A percentile compares a stretch with the other conserved stretches of the same genome.
These are phyloP conservation scores for Coracopsis vasa DNA, from an alignment of 2,113 vertebrate species.

Conservation along the genomic window DNA sequence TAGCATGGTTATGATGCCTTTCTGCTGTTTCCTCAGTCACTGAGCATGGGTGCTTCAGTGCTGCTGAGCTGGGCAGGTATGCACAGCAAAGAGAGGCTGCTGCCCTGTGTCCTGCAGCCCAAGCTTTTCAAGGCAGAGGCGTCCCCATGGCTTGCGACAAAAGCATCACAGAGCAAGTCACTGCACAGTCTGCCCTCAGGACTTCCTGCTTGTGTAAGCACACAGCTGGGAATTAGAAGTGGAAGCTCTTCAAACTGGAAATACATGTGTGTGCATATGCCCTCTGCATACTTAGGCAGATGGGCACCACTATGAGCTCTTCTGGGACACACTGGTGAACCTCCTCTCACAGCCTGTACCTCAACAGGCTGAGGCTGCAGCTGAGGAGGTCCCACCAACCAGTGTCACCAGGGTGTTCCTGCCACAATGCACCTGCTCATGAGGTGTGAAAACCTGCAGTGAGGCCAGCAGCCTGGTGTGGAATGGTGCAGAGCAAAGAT, in stretches of 20 bases:
- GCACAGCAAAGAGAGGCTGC: background rate
- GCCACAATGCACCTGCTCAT: accelerated
- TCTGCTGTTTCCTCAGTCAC: background rate
- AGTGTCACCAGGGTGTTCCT: background rate
- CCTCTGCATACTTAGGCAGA: background rate
- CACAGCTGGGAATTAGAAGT: background rate
- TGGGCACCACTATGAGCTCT: background rate
- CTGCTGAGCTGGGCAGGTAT: background rate
- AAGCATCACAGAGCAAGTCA: background rate
- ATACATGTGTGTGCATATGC: accelerated
- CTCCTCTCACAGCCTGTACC: background rate
- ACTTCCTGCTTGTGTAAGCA: background rate
- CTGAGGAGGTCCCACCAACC: background rate
- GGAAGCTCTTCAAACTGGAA: background rate
- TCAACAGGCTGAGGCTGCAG: background rate
- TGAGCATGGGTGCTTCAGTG: accelerated
- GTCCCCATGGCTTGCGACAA: background rate
- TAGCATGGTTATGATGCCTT: background rate
- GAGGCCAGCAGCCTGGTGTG: background rate
- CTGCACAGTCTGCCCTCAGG: background rate
- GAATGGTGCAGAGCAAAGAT: accelerated
- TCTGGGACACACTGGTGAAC: background rate
- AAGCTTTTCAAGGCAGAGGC: background rate
- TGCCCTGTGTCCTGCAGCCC: background rate
- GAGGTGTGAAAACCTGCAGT: accelerated